phyloP scores from a whole-genome alignment of 2,888 invertebrate genomes.

The Pinctada fucata region DNA sequence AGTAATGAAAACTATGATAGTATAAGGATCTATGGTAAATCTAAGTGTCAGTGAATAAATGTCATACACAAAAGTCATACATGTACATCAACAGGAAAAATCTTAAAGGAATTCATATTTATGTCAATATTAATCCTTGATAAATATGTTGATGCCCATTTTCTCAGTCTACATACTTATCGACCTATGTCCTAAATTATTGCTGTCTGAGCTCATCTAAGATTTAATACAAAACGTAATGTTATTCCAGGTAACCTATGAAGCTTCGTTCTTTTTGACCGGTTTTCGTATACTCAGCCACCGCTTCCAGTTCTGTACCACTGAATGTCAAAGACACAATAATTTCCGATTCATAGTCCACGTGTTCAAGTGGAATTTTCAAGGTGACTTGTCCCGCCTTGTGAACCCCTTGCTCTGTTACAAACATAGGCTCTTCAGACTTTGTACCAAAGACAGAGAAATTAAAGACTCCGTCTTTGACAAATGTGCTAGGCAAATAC shows the following conservation, averaged over 20 bases:
- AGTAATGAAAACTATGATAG: too few species aligned
- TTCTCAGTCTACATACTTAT: too few species aligned
- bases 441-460: background rate
- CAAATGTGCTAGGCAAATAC: background rate
- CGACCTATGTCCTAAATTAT: too few species aligned
- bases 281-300: background rate
- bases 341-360: background rate
- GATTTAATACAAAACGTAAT: background rate
- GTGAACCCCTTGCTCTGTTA: background rate
- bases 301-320: background rate
- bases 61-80: too few species aligned
- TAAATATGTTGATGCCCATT: too few species aligned
- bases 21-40: too few species aligned
- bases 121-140: too few species aligned
- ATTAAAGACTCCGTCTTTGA: background rate
- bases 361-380: background rate
- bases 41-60: too few species aligned
- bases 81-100: too few species aligned
- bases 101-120: too few species aligned
- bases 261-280: background rate
- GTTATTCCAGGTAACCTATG: background rate
- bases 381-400: background rate
- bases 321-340: background rate
- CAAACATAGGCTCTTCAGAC: background rate
- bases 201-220: too few species aligned